Evolutionary conservation across 2,113 vertebrate species (phyloP).

Genomic region (Albula goreensis): DNA sequence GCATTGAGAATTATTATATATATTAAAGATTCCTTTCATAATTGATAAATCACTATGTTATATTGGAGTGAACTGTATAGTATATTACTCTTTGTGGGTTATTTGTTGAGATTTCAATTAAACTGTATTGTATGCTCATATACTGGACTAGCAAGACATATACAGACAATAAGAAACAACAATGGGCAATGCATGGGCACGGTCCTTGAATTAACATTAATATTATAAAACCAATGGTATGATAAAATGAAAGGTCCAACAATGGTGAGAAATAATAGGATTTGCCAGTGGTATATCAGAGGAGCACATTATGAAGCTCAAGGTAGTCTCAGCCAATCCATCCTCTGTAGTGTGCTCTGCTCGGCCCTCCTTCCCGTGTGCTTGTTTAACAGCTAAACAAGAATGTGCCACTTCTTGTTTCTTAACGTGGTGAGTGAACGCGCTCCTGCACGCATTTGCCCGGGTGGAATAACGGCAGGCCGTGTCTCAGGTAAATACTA

Average conservation of each 20-base stretch:
- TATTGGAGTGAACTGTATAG: too few species aligned
- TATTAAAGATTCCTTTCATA: not conserved
- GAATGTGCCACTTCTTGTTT: slow-evolving; percentile 64
- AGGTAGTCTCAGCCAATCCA: slow-evolving; percentile 28
- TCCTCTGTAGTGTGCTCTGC: too few species aligned
- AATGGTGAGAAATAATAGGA: not conserved
- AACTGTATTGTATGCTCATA: not conserved
- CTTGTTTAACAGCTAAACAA: slow-evolving; percentile 46
- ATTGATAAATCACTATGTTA: too few species aligned
- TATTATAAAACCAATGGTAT: not conserved
- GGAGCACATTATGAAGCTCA: slow-evolving; percentile 6
- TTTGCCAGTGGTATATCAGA: not conserved
- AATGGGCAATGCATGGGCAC: not conserved
- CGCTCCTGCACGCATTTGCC: slow-evolving; percentile 63
- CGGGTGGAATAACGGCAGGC: slow-evolving; percentile 86
- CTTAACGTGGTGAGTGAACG: slow-evolving; percentile 45
- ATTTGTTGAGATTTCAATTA: not conserved
- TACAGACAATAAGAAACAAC: not conserved
- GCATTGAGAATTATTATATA: not conserved
- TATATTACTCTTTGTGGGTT: too few species aligned
- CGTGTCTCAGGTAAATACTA: slow-evolving; percentile 87
- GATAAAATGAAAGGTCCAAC: not conserved
- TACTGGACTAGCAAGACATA: not conserved
- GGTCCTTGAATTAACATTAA: not conserved
- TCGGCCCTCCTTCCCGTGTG: slow-evolving; percentile 3